Evolutionary conservation across 2,888 invertebrate species (phyloP), one percentile per base, ranked within the genome.

Genomic region (Xylocampa areola): DNA sequence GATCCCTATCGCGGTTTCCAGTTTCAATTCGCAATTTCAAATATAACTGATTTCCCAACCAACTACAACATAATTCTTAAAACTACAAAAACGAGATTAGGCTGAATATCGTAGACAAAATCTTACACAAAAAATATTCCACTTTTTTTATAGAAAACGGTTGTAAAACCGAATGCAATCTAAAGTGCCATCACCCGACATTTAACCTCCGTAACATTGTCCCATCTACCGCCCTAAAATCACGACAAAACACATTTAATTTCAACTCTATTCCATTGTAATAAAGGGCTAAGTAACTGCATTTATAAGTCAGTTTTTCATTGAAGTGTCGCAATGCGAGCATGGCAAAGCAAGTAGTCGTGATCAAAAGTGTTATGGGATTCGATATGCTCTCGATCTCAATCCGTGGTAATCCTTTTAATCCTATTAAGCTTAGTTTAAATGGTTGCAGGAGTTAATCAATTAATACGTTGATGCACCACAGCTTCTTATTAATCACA

Each of bases 171-270:
- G 27, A 37, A 52, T 33, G 19, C 14, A 44, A 73, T 71, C 65
- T 66, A 17, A 62, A 73, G 39, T 61, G 62, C 65, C 58, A 71
- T 71, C 62, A 65, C 29, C 54, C 58, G 72, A 74, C 72, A 59
- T 71, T 68, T 71, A 50, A 74, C 75, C 73, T 35, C 25, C 49
- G 7, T 35, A 55, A 68, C 48, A 47, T 47, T 52, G 48, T 51
- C 14, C 23, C 33, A 52, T 45, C 21, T 11, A 50, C 44, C 32
- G 45, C 5, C 21, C 23, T 33, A 33, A 6, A 29, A 14, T 8
- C 4, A 16, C 1, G 6, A 0, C 25, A 1, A n/a, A 36, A 43
- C 4, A 10, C 0, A 37, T 0, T 3, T 7, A 59, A 27, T 13
- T 6, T 11, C 0, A 27, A 69, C 41, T 48, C 35, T 64, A 52